These are phyloP conservation scores for Deilephila porcellus DNA, from an alignment of 2,888 invertebrate species.

Conservation along the genomic window DNA sequence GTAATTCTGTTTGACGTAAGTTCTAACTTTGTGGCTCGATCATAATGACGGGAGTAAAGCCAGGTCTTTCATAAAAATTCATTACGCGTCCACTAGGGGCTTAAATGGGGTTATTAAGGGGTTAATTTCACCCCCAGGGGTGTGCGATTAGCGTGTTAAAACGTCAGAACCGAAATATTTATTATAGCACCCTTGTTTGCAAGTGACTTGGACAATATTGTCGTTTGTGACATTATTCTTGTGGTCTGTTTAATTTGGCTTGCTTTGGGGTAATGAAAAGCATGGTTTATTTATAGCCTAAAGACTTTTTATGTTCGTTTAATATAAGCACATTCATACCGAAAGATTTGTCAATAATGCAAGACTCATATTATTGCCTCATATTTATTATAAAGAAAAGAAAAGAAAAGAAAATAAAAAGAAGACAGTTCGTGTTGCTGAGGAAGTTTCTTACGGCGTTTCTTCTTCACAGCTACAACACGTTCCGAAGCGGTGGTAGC, in stretches of 20 bases:
- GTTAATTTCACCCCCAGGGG: neutral
- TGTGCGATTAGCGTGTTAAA: constrained; percentile 3
- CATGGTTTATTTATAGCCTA: neutral
- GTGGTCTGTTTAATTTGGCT: neutral
- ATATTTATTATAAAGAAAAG: too few species aligned
- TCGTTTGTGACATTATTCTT: neutral
- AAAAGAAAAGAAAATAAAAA: too few species aligned
- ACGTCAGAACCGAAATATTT: constrained; percentile 6
- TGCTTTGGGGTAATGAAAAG: neutral
- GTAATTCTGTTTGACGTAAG: neutral
- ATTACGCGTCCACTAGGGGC: constrained; percentile 1
- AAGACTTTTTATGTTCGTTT: too few species aligned
- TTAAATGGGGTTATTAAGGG: neutral
- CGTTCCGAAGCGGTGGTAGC: too few species aligned
- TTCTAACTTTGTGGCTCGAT: neutral
- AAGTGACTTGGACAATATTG: too few species aligned
- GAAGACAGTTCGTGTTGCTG: too few species aligned
- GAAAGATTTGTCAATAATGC: too few species aligned
- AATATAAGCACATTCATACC: too few species aligned
- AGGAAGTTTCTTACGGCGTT: too few species aligned
- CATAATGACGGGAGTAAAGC: neutral
- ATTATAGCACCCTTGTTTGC: neutral
- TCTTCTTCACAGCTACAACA: too few species aligned
- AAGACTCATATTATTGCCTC: too few species aligned
- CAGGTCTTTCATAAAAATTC: constrained; percentile 13